A percentile compares a stretch with the other conserved stretches of the same genome.
Evolutionary conservation across 92 coral and sea anemone genomes (phyloP).

Genomic region (Siderastrea siderea): DNA sequence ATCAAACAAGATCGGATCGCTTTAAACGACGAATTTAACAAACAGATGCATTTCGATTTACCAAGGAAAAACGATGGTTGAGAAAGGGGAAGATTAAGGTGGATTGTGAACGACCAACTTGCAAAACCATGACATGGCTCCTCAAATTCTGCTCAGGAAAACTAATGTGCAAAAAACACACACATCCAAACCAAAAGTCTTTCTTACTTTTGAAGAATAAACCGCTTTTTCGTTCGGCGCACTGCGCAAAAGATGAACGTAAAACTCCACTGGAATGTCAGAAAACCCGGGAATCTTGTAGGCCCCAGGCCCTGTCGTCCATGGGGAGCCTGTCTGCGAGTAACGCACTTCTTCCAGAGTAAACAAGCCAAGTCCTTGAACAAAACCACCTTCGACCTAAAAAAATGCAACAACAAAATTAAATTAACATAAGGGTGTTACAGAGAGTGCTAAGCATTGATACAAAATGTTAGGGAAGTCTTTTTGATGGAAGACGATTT

Average conservation of each 20-base stretch:
- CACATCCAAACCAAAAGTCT: too few species aligned
- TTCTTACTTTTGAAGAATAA: conserved; percentile 81
- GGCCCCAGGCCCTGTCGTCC: conserved; percentile 94
- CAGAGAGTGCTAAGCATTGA: neutral
- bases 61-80: too few species aligned
- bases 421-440: neutral
- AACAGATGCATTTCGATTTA: too few species aligned
- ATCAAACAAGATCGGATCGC: too few species aligned
- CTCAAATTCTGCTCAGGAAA: too few species aligned
- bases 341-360: conserved; percentile 85
- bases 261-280: conserved; percentile 89
- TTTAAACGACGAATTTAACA: too few species aligned
- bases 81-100: too few species aligned
- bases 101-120: too few species aligned
- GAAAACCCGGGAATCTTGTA: conserved; percentile 93
- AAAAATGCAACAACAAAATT: neutral
- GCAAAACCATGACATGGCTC: too few species aligned
- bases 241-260: conserved; percentile 81
- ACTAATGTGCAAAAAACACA: too few species aligned
- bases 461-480: neutral
- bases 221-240: conserved; percentile 93
- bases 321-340: conserved; percentile 78
- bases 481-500: too few species aligned
- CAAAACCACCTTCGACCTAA: conserved; percentile 90
- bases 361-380: conserved; percentile 87